Base-by-base conservation (phyloP, 2,113 vertebrate genomes). In the Hippocampus comes region DNA sequence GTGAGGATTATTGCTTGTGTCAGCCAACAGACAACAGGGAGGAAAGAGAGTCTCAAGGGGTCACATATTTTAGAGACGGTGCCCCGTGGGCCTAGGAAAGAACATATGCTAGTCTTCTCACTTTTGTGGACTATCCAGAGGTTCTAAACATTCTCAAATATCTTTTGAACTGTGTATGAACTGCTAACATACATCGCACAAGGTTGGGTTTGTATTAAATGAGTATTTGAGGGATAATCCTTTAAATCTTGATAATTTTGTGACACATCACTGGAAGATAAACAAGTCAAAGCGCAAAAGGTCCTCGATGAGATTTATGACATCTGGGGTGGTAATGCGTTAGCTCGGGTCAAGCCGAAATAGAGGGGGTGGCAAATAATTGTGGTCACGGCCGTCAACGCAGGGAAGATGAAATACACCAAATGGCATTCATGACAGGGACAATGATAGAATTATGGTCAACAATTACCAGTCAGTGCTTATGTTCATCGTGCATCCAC, bases 1-100 rank as follows among this genome's bases (percentile, higher is more conserved):
- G 80, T 87, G 80, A 82, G 82, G 84, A 90, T 90, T 91, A 90
- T 85, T 87, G 87, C 79, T 80, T 68, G 80, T 89, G 91, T 91
- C 89, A 91, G 87, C 88, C 85, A 89, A 88, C 86, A 90, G 89
- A 85, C 83, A 83, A 79, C 79, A 77, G 76, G 78, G 66, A 82
- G 75, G 81, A 87, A 91, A 78, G 88, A 89, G 78, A 80, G 85
- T 82, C 85, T 86, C 82, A 79, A 83, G 85, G 82, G 77, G 82
- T 70, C 76, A 84, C 56, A 59, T 66, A 84, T 86, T 89, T 86
- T 78, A 57, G 82, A 90, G 79, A 76, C 53, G 63, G 60, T 82
- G 79, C 87, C 88, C 81, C 73, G 12, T 84, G 79, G 85, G 79
- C 67, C 60, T 73, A 72, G 72, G 72, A 68, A 73, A 10, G 73